Conservation (phyloP, 2,797 vertebrate genomes). For the Kryptopterus vitreolus region DNA sequence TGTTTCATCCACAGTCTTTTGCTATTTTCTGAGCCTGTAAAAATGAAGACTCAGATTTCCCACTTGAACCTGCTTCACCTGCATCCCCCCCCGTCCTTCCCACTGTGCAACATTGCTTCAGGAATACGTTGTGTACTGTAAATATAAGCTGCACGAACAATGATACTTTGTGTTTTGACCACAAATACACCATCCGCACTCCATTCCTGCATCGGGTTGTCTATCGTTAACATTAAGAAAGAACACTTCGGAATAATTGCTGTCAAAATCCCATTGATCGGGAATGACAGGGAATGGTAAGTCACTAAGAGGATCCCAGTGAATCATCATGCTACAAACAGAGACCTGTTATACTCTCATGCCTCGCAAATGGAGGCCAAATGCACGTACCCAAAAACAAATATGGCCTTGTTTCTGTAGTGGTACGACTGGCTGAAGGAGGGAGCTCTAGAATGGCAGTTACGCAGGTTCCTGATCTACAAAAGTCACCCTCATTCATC, state of each 20-base stretch:
- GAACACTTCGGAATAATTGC: too few species aligned
- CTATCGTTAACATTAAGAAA: neutral
- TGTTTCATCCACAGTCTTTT: neutral
- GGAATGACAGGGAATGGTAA: neutral
- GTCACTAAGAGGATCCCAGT: neutral
- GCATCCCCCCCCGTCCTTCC: conserved; percentile 7
- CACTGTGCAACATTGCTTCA: neutral
- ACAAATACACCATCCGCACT: conserved; percentile 51
- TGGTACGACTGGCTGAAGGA: conserved; percentile 1
- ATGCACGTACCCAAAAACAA: neutral
- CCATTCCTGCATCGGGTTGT: neutral
- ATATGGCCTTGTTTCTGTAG: neutral
- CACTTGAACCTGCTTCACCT: conserved; percentile 2
- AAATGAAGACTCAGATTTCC: neutral
- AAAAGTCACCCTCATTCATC: conserved; percentile 42
- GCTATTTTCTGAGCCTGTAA: neutral
- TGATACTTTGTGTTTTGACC: conserved; percentile 58
- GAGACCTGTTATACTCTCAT: neutral
- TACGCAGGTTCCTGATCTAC: neutral
- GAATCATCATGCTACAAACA: neutral
- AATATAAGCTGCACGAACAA: conserved; percentile 44
- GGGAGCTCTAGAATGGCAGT: neutral
- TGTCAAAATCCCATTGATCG: neutral
- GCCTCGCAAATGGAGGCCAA: neutral
- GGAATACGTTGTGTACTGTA: conserved; percentile 34